Evolutionary conservation across 2,113 vertebrate species (phyloP), one percentile per base, ranked within the genome.

Genomic region (Sander lucioperca): DNA sequence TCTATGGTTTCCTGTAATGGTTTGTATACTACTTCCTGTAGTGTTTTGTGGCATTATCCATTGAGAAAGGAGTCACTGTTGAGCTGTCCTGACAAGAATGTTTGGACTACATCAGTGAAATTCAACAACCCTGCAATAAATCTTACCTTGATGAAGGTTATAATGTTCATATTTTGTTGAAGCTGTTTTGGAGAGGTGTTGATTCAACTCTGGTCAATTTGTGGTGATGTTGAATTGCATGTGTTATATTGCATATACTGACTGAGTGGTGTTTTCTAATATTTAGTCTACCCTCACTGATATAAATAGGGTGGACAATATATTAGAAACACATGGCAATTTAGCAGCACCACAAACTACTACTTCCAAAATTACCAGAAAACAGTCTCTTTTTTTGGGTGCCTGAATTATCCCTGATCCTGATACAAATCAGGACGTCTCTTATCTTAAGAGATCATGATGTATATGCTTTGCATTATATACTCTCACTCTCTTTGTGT

Each of bases 401-500:
- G 54, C 18, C 23, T 30, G 23, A 19, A 61, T 61, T 33, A 16
- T 23, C 7, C 19, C 7, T 16, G 12, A 30, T 48, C 0, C 70
- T 33, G 23, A n/a, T 27, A 39, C 30, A 19, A 6, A 3, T 27
- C 1, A 0, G 14, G 33, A 19, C 3, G 2, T 33, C 3, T 3
- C 7, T 30, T 1, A 19, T 36, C 9, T 54, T 25, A 21, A 36
- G 6, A 65, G 4, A 23, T 51, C 6, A 39, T 14, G 23, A 30
- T 14, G 23, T 47, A 71, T 72, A 69, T 79, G 6, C 11, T 47
- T 73, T 84, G 1, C 8, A 3, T 75, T 79, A 45, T 39, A 0
- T 63, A n/a, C 19, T 71, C 6, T 83, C 43, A 50, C 53, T 39
- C 4, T 53, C 0, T 73, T 64, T 70, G 39, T 68, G 19, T 74